Evolutionary conservation across 2,797 vertebrate genomes (phyloP), one percentile per base, ranked within the genome.

Genomic region (Avahi laniger): DNA sequence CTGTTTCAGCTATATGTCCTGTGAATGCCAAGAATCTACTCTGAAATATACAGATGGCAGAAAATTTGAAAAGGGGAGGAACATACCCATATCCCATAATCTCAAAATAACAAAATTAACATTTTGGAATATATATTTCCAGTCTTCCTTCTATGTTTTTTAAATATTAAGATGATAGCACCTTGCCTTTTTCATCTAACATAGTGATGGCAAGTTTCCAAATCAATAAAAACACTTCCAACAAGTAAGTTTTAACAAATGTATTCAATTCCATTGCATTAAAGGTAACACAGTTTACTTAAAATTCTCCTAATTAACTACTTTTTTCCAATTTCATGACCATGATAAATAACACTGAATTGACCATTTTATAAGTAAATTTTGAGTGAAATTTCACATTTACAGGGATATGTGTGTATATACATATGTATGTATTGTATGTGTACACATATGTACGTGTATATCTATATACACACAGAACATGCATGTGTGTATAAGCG

Each of bases 361-460:
- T 94, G 13, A 81, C 17, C 7, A 43, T 15, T 92, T 85, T 52
- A 54, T 73, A 70, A 92, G 57, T 88, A 54, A 43, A 48, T 94
- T 81, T 94, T 61, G 82, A 88, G 38, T 63, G 63, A 92, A 89
- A 89, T 75, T 70, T 50, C 33, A 61, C n/a, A 38, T 81, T 88
- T 86, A 69, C 63, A 76, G 33, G 20, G 14, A 81, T 79, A 33
- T 50, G 35, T 59, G 30, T 54, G 4, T 61, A 22, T 33, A 52
- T 26, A n/a, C 30, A 9, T 50, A 14, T 22, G 46, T 30, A 5
- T 48, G 15, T 76, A 24, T 22, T 57, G 3, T 24, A 0, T 63
- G 26, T 48, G 33, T 46, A 48, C 5, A 48, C 33, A 26, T 10
- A 22, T 26, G 26, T 33, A 5, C 33, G 35, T 52, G 26, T 61